A percentile compares a stretch with the other conserved stretches of the same genome.
Evolutionary conservation across 2,797 vertebrate genomes (phyloP).

Genomic region (Dendrocincla fuliginosa): DNA sequence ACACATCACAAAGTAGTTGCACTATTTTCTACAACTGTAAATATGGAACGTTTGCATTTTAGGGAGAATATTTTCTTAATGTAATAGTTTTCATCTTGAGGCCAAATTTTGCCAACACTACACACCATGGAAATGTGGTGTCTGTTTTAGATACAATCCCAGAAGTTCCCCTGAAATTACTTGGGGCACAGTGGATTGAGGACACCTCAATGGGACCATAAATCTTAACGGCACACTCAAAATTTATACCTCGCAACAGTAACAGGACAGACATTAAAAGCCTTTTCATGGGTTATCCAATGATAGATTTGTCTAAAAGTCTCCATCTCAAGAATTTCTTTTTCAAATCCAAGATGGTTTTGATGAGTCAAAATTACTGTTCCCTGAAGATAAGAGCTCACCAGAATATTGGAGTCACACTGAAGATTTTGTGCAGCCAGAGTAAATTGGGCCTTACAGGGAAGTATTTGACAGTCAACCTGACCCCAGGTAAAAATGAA

Average conservation of each 20-base stretch:
- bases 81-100: background rate
- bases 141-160: background rate
- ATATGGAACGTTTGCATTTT: background rate
- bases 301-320: background rate
- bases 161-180: background rate
- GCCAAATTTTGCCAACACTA: background rate
- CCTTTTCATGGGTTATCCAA: background rate
- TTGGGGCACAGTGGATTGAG: background rate
- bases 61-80: background rate
- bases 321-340: background rate
- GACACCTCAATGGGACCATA: background rate
- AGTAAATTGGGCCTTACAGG: background rate
- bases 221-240: background rate
- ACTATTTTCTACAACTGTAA: background rate
- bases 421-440: background rate
- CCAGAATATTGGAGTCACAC: accelerated
- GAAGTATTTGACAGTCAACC: background rate
- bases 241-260: background rate
- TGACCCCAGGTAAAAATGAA: background rate
- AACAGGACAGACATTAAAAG: background rate
- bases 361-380: background rate
- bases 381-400: background rate
- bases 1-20: background rate
- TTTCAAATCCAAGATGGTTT: background rate
- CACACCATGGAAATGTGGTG: background rate